These are phyloP conservation scores for Hypsibius dujardini DNA, from an alignment of 1,140 invertebrate genomes.

Conservation along the genomic window DNA sequence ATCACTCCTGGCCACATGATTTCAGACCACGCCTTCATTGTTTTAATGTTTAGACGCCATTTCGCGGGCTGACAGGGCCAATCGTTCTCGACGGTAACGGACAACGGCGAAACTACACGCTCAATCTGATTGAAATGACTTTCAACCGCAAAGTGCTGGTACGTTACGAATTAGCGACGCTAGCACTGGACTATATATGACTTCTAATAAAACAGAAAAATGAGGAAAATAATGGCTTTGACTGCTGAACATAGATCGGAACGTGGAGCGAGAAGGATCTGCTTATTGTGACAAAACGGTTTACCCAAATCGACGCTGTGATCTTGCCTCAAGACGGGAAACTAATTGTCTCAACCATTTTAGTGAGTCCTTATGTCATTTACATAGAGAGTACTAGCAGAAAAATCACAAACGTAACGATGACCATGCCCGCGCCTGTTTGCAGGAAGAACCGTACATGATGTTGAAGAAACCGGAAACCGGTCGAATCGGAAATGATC, in stretches of 20 bases:
- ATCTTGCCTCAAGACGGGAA: slow-evolving; percentile 57
- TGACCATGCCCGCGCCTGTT: slow-evolving; percentile 18
- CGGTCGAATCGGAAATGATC: slow-evolving; percentile 57
- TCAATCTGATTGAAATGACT: slow-evolving; percentile 81
- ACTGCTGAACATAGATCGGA: slow-evolving; percentile 47
- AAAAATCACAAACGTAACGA: neutral
- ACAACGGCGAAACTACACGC: slow-evolving; percentile 64
- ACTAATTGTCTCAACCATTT: slow-evolving; percentile 69
- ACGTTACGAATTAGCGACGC: slow-evolving; percentile 27
- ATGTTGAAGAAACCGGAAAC: slow-evolving; percentile 50
- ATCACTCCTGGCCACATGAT: no score
- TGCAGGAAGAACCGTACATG: slow-evolving; percentile 62
- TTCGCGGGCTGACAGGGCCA: slow-evolving; percentile 57
- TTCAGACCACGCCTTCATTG: no score
- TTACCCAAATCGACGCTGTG: slow-evolving; percentile 23
- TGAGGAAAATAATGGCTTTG: no score
- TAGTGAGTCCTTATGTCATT: slow-evolving; percentile 44
- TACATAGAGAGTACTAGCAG: neutral
- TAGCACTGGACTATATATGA: no score
- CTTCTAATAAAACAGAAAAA: no score
- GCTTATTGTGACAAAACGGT: slow-evolving; percentile 33
- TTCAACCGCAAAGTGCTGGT: slow-evolving; percentile 56
- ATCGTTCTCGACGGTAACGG: slow-evolving; percentile 72
- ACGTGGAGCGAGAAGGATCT: slow-evolving; percentile 72
- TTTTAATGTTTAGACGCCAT: no score